Base-by-base conservation (phyloP, 37 sponge, comb jelly and placozoan species). In the Ephydatia muelleri region DNA sequence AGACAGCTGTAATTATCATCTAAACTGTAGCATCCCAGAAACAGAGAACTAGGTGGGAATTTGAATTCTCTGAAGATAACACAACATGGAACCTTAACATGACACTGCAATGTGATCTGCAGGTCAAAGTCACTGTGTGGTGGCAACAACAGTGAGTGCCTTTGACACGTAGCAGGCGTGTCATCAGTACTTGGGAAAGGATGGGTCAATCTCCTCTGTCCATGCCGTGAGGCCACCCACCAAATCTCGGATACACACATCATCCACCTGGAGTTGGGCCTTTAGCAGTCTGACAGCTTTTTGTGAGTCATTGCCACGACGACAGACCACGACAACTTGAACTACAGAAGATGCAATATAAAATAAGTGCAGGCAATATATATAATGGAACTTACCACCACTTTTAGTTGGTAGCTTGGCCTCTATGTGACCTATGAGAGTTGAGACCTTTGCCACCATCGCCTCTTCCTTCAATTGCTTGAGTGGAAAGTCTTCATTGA, bases 301-400 rank as follows among this genome's bases (percentile, higher is more conserved):
- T 77, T 98, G 99, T 32, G 99, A 98, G 67, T 96, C 94, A 66
- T 95, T 96, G 6, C 99, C 99, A 85, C 82, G 88, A 26, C 83
- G 97, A 90, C 99, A 98, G 22, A 96, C 79, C 1, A 96, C 90
- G 73, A 85, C 91, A 33, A 98, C 89, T 68, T 81, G 70, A 21
- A 71, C 77, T 77, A 68, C 32, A 68, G 31, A 26, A n/a, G 11
- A 69, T 57, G 57, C 57, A 57, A 21, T 57, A 57, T 43, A 43
- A 43, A 57, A 57, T 21, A 57, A 11, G 9, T 4, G 57, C 47
- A 43, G 47, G 8, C 47, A 43, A 43, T 6, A 43, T 43, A 43
- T 43, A 43, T 21, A 1, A 57, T 11, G n/a, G n/a, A n/a, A n/a
- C 57, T 57, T 57, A 57, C 57, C 57, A 13, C 16, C 57, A 57